Percentiles rank a stretch among this genome's conserved stretches.
Conservation (phyloP, 2,888 invertebrate species). For the Laspeyria flexula region DNA sequence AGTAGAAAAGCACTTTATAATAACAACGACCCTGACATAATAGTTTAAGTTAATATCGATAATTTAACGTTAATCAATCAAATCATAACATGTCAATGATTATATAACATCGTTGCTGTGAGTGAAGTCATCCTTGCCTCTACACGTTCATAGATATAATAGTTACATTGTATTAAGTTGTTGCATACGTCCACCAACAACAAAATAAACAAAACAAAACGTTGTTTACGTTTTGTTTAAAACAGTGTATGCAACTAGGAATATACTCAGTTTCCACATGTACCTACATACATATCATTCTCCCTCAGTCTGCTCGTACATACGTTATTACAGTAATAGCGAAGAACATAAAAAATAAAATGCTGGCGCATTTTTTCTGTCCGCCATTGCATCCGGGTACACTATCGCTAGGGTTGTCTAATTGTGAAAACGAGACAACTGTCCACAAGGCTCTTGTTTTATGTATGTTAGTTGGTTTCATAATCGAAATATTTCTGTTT, state of each 20-base stretch:
- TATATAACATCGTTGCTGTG: not conserved
- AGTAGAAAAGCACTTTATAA: not conserved
- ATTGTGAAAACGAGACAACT: slow-evolving; percentile 1
- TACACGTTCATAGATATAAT: too few relatives aligned
- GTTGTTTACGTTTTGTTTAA: not conserved
- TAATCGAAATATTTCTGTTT: not conserved
- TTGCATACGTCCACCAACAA: not conserved
- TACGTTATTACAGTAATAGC: slow-evolving; percentile 25
- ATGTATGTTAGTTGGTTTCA: not conserved
- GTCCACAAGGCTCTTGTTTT: not conserved
- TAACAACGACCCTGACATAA: slow-evolving; percentile 1
- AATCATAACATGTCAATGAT: not conserved
- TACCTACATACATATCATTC: not conserved
- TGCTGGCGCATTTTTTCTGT: slow-evolving; percentile 36
- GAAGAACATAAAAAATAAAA: slow-evolving; percentile 19
- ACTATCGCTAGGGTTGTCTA: slow-evolving; percentile 36
- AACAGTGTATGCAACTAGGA: not conserved
- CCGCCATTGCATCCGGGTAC: slow-evolving; percentile 37
- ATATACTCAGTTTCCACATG: not conserved
- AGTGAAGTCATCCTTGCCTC: too few relatives aligned
- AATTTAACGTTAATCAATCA: not conserved
- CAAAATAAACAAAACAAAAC: not conserved
- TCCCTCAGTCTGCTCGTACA: not conserved
- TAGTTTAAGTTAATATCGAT: not conserved
- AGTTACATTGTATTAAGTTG: too few relatives aligned